Evolutionary conservation across 2,113 vertebrate species (phyloP).

Genomic region (Onychostruthus taczanowskii): DNA sequence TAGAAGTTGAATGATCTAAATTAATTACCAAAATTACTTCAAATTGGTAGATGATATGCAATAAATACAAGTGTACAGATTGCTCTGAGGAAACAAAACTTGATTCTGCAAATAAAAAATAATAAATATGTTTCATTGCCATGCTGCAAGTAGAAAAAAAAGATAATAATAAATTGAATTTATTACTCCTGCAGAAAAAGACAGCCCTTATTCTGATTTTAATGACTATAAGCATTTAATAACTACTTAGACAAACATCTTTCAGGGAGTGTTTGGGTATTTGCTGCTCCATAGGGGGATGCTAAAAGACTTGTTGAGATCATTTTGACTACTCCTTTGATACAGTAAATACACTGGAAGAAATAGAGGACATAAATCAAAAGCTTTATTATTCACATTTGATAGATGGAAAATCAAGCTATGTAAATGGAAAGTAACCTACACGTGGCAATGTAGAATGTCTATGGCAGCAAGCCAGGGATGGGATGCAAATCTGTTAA

Average conservation of each 20-base stretch:
- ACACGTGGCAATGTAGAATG: neutral
- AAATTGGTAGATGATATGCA: neutral
- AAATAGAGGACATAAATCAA: neutral
- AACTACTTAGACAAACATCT: neutral
- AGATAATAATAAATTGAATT: neutral
- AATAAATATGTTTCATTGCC: neutral
- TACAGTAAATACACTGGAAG: neutral
- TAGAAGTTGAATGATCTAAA: constrained; percentile 8
- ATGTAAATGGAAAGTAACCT: neutral
- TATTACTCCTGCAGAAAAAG: neutral
- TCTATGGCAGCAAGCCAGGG: neutral
- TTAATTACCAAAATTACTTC: constrained; percentile 31
- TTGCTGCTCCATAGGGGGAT: neutral
- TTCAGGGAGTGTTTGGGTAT: neutral
- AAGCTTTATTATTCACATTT: neutral
- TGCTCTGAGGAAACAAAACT: neutral
- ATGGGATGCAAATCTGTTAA: neutral
- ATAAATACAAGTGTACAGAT: neutral
- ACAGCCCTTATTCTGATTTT: neutral
- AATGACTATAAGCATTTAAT: neutral
- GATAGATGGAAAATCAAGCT: neutral
- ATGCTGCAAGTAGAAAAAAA: neutral
- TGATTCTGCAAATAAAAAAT: neutral
- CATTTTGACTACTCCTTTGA: neutral
- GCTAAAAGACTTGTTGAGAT: neutral